Base-by-base conservation (phyloP, 2,113 vertebrate species). In the Alosa alosa region DNA sequence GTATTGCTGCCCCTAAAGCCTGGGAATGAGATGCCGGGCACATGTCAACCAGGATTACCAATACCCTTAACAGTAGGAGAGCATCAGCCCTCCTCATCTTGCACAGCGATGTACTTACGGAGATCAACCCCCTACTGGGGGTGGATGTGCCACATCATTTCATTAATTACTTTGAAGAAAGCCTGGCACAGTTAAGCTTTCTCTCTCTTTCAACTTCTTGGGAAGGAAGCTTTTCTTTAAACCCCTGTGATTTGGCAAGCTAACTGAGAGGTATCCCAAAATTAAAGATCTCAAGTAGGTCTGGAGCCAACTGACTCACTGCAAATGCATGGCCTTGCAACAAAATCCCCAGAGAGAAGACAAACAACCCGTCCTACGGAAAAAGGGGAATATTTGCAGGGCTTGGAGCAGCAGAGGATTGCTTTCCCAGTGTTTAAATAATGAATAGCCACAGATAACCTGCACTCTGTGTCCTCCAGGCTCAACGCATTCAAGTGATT, bases 401-500 rank as follows among this genome's bases (percentile, higher is more conserved):
- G 84, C 25, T 78, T 52, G 47, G 83, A 52, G 52, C 78, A 86
- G 82, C 57, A 64, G 50, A 50, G 46, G 81, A 60, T 82, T 60
- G 83, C 75, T 85, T 86, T 86, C 88, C 49, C 82, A 64, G 72
- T 84, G 41, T 82, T 52, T 82, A 78, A 88, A 86, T 52, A 88
- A 82, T 78, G 81, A 89, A 85, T 81, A 78, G 84, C 78, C 57
- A 86, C 20, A 44, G 84, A 81, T 78, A 78, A 78, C 72, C 72
- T 78, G 72, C 13, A 78, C 25, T 31, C 31, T 39, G 68, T 9
- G 68, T 78, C 36, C 72, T 9, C 72, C 11, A 78, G 72, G 17
- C 39, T 13, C 72, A 78, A 78, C 17, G 72, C 72, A 78, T 36
- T 41, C 72, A 78, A 78, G 72, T 5, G 13, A 39, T 36, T 78